Base-by-base conservation (phyloP, 2,113 vertebrate species). In the Condylura cristata region DNA sequence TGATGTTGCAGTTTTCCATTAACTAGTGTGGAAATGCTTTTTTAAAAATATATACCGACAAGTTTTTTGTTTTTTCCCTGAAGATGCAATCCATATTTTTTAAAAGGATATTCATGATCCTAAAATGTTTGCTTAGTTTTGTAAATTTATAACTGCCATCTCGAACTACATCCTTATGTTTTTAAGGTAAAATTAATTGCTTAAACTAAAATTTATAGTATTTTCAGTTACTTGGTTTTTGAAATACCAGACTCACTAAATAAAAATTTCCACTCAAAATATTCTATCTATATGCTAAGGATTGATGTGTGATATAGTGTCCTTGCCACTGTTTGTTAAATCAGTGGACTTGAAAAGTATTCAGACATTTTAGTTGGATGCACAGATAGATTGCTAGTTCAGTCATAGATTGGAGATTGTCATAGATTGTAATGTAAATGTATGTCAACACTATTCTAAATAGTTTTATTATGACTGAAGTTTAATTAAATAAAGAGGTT, bases 401-500 rank as follows among this genome's bases (percentile, higher is more conserved):
- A 93, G 94, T 97, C 82, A 88, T 97, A 95, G 94, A 93, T 94
- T 96, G 86, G 80, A 96, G 97, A 97, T 97, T 97, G 96, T 56
- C 97, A 97, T 98, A 56, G 53, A 96, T 97, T 97, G 97, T 96
- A 90, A 44, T 98, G 96, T 98, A 98, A 98, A 97, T 97, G 95
- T 98, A 98, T 97, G 94, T 98, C 97, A 97, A 93, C 97, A 96
- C 94, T 98, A 96, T 97, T 96, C 98, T 98, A 95, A 97, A 97
- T 97, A 98, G 93, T 96, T 98, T 96, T 95, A 93, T 98, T 97
- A 95, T 98, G 97, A 97, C 95, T 97, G 96, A 98, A 97, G 90
- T 95, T 97, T 98, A 98, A 98, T 97, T 96, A 97, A 97, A 80
- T 98, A 97, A 97, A 97, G 96, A 97, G 80, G 94, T 98, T 98